Percentiles rank a stretch among this genome's conserved stretches.
Conservation (phyloP, 2,888 invertebrate species). For the Sarcophaga carnaria region DNA sequence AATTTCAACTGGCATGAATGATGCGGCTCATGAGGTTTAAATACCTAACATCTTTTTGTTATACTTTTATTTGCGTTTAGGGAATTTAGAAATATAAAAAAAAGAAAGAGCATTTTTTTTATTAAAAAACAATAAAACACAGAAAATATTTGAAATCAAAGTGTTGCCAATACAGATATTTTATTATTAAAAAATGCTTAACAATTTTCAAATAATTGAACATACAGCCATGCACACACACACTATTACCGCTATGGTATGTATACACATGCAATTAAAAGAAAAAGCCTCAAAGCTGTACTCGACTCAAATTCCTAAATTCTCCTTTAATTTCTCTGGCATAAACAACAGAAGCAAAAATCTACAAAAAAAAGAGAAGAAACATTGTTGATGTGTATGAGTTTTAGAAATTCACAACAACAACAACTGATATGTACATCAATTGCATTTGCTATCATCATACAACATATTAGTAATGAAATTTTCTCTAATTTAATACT, state of each 20-base stretch:
- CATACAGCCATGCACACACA: neutral
- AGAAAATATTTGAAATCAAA: constrained; percentile 41
- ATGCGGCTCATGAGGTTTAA: constrained; percentile 27
- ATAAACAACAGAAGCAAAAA: neutral
- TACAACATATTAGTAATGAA: constrained; percentile 48
- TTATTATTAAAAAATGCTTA: constrained; percentile 40
- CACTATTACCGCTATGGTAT: neutral
- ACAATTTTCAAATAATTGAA: constrained; percentile 7
- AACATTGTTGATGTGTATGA: neutral
- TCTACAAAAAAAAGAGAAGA: neutral
- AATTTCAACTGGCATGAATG: constrained; percentile 29
- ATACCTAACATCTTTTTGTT: neutral
- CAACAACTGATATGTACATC: neutral
- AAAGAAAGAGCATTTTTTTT: neutral
- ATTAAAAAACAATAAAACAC: too few relatives aligned
- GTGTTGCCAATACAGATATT: constrained; percentile 39
- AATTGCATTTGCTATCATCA: neutral
- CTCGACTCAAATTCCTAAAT: constrained; percentile 50
- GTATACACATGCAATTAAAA: constrained; percentile 10
- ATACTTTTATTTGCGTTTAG: constrained; percentile 27
- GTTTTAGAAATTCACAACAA: neutral
- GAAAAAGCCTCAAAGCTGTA: constrained; percentile 39
- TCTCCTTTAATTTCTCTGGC: neutral
- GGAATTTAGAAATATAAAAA: neutral
- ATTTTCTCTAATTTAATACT: constrained; percentile 52